These are phyloP conservation scores for Xerus inauris DNA, from an alignment of 2,113 vertebrate species.

Conservation along the genomic window DNA sequence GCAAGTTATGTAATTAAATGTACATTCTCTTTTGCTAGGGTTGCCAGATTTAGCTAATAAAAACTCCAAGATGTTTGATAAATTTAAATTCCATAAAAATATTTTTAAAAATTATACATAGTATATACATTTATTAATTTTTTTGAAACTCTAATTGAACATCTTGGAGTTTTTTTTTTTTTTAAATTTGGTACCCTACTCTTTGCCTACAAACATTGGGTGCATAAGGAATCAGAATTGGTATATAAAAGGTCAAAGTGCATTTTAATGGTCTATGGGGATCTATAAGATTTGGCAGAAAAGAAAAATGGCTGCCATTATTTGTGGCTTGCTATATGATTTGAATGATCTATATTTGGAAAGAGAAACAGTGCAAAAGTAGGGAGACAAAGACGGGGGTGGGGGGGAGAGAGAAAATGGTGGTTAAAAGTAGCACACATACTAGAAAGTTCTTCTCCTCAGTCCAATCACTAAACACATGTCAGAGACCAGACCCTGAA, in stretches of 20 bases:
- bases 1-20: neutral
- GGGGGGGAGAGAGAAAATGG: neutral
- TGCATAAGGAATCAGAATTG: neutral
- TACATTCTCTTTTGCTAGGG: neutral
- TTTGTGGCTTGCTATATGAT: neutral
- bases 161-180: neutral
- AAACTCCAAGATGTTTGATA: neutral
- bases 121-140: neutral
- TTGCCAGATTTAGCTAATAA: constrained; percentile 30
- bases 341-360: constrained; percentile 4
- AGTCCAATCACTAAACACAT: neutral
- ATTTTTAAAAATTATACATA: neutral
- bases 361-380: neutral
- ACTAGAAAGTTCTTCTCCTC: neutral
- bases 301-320: neutral
- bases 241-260: neutral
- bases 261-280: neutral
- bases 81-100: constrained; percentile 28
- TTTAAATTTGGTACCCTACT: neutral
- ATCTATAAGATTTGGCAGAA: neutral
- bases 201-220: neutral
- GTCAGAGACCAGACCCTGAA: neutral
- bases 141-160: neutral
- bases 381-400: accelerated
- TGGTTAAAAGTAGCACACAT: neutral